Percentiles rank a stretch among this genome's conserved stretches.
Evolutionary conservation across 2,113 vertebrate species (phyloP).

Genomic region (Columba janthina): DNA sequence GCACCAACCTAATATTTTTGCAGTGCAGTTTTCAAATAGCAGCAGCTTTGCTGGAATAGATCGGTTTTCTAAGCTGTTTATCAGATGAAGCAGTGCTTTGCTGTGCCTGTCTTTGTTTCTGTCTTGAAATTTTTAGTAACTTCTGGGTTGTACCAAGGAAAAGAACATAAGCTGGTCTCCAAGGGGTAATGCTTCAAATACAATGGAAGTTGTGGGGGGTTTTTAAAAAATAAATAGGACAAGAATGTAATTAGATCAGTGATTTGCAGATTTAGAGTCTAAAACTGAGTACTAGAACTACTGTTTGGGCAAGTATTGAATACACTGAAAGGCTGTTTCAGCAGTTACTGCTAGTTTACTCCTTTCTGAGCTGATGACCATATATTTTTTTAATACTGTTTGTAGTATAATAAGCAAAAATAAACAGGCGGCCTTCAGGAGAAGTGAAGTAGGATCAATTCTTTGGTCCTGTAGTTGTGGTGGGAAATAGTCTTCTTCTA

Average conservation of each 20-base stretch:
- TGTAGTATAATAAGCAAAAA: background rate
- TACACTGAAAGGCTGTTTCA: background rate
- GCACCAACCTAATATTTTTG: background rate
- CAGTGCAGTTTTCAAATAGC: background rate
- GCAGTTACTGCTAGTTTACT: background rate
- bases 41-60: background rate
- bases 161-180: background rate
- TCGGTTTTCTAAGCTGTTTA: background rate
- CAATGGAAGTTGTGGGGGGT: background rate
- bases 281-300: background rate
- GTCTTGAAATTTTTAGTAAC: background rate
- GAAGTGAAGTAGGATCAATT: background rate
- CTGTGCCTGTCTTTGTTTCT: background rate
- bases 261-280: background rate
- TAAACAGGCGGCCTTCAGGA: background rate
- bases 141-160: background rate
- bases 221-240: background rate
- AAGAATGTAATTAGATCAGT: background rate
- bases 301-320: background rate
- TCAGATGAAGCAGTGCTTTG: background rate
- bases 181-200: background rate
- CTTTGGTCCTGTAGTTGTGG: background rate
- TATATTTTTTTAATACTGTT: background rate
- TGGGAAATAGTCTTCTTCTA: background rate
- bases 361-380: background rate